Evolutionary conservation across 1,140 invertebrate genomes (phyloP), one percentile per base, ranked within the genome.

Genomic region (Papilio polyxenes): DNA sequence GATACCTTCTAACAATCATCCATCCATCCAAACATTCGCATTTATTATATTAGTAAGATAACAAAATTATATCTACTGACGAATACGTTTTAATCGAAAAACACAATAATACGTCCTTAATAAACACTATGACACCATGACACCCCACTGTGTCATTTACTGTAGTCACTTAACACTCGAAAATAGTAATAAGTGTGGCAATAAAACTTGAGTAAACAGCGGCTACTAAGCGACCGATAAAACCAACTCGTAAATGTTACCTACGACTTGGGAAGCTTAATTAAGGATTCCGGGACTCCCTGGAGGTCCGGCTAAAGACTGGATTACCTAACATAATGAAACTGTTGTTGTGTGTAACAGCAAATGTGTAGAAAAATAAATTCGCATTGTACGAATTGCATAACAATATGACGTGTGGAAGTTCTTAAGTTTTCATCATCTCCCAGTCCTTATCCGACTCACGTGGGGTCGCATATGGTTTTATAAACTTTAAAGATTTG

Each of bases 351-450:
- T 37, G 20, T 20, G 62, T 31, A 44, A 65, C 62, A 65, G 13
- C 31, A 13, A 65, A 23, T 20, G 20, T 72, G 65, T 37, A 72
- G 0, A 37, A 31, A 7, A 72, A 37, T 17, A 6, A 17, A 15
- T 15, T 4, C 65, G 83, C 88, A 92, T 91, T 92, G 31, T 69
- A 69, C 8, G 20, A 59, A n/a, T 44, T 44, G 40, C 1, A 44
- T 44, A 44, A 44, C 23, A 13, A 56, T 17, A 17, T 56, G 17
- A 56, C 13, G 17, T 17, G 17, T 56, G 6, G 7, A 8, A 56
- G 53, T 17, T 56, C 17, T 1, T 7, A 56, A 56, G 48, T 49
- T 49, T 49, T 49, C 23, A 31, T 31, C 23, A 31, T 31, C 23
- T 31, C n/a, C n/a, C n/a, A 31, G 23, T 31, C 23, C 2, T 31